A percentile compares a stretch with the other conserved stretches of the same genome.
Evolutionary conservation across 2,113 vertebrate genomes (phyloP).

Genomic region (Ivindomyrus marchei): DNA sequence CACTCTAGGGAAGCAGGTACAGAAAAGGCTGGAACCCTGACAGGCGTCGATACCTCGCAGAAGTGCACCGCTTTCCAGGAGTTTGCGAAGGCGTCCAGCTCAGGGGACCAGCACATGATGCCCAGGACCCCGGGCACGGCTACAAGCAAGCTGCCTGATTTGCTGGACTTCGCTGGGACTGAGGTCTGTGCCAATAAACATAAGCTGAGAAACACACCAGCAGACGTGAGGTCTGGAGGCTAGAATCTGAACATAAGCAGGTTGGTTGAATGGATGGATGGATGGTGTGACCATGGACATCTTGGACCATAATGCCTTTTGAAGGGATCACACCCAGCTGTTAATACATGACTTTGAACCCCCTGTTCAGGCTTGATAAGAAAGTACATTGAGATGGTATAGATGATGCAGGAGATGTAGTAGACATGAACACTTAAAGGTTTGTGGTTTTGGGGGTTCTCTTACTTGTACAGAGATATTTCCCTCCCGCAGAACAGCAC

Average conservation of each 20-base stretch:
- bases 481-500: not conserved
- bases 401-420: not conserved
- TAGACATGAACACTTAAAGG: not conserved
- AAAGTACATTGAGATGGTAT: not conserved
- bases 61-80: slow-evolving; percentile 58
- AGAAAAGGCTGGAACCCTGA: not conserved
- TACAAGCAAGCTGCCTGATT: slow-evolving; percentile 44
- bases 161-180: slow-evolving; percentile 48
- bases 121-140: slow-evolving; percentile 55
- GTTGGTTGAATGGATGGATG: not conserved
- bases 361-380: not conserved
- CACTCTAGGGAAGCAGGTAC: not conserved
- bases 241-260: not conserved
- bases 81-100: slow-evolving; percentile 48
- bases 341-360: not conserved
- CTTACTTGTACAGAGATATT: not conserved
- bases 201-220: not conserved
- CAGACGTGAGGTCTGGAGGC: not conserved
- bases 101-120: slow-evolving; percentile 50
- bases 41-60: slow-evolving; percentile 45
- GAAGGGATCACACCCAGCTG: not conserved
- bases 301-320: not conserved
- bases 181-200: slow-evolving; percentile 41
- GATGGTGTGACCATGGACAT: not conserved
- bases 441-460: not conserved